Evolutionary conservation across 2,113 vertebrate genomes (phyloP), one percentile per base, ranked within the genome.

Genomic region (Peromyscus polionotus): DNA sequence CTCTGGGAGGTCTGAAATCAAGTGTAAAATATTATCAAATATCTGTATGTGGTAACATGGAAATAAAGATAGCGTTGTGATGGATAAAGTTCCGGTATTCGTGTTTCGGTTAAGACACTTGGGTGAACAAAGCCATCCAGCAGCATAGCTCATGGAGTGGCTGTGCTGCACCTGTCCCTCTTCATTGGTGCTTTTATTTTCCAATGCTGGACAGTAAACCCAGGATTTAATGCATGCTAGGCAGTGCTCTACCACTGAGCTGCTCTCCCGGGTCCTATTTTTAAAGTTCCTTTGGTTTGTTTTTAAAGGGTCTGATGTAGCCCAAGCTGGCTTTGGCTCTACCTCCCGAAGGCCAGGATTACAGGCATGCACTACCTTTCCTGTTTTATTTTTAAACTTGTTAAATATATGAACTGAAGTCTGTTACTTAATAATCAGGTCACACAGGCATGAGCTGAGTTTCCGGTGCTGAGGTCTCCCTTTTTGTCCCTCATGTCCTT

Each of bases 141-240:
- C 19, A 95, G 33, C 68, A 39, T 79, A 7, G 39, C 28, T 12
- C 14, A 31, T 22, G 42, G 65, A 17, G 54, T 24, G 24, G 39
- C 1, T 39, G 16, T 54, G 63, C 24, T n/a, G 70, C 76, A 5
- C 39, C 36, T 6, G 1, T 6, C 7, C 16, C 24, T 54, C 24
- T 12, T 28, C n/a, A 3, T 2, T 24, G 5, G 57, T 42, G 57
- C 1, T 33, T 24, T 26, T 2, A 6, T 0, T 36, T 31, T 12
- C 9, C 59, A 10, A 9, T 61, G 54, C 73, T 26, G 57, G 57
- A 5, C 39, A 33, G 5, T 22, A 19, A 51, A n/a, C 33, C 39
- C 39, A 13, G 13, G 5, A 7, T 33, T 0, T 26, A 13, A 0
- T 3, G 4, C 16, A 13, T 14, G 4, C 22, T 28, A 39, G 61